Percentiles rank a stretch among this genome's conserved stretches.
Evolutionary conservation across 53 echinoderm and acorn worm genomes (phyloP).

Genomic region (Temnopleurus reevesii): DNA sequence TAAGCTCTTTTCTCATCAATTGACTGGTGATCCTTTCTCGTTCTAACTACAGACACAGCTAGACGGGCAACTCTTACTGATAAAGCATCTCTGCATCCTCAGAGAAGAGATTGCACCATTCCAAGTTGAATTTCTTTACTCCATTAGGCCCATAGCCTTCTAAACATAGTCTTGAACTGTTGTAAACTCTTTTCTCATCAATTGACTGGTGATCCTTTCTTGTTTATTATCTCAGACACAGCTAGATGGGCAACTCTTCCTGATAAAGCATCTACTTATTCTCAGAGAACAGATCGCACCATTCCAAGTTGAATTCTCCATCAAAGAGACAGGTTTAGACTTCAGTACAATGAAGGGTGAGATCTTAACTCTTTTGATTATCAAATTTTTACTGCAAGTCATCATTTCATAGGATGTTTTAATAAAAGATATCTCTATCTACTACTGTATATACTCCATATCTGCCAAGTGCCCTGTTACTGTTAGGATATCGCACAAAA

Average conservation of each 20-base stretch:
- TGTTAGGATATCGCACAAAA: too few species aligned
- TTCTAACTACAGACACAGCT: slow-evolving; percentile 64
- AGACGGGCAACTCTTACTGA: slow-evolving; percentile 85
- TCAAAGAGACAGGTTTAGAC: slow-evolving; percentile 90
- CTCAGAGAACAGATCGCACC: slow-evolving; percentile 97
- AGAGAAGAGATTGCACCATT: slow-evolving; percentile 98
- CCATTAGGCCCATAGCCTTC: too few species aligned
- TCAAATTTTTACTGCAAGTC: too few species aligned
- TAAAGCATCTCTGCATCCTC: slow-evolving; percentile 93
- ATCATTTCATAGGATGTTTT: too few species aligned
- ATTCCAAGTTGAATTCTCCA: slow-evolving; percentile 98
- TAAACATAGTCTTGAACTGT: too few species aligned
- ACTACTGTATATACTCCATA: too few species aligned
- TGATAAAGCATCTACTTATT: slow-evolving; percentile 94
- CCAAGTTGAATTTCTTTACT: slow-evolving; percentile 98
- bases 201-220: slow-evolving; percentile 24
- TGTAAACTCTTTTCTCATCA: neutral
- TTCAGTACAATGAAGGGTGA: slow-evolving; percentile 91
- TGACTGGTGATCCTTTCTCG: slow-evolving; percentile 24
- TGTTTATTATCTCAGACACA: slow-evolving; percentile 59
- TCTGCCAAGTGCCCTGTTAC: too few species aligned
- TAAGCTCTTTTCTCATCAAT: too few species aligned
- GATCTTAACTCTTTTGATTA: too few species aligned
- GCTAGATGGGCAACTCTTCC: slow-evolving; percentile 84
- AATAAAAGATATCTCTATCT: too few species aligned